A percentile compares a stretch with the other conserved stretches of the same genome.
Evolutionary conservation across 1,140 invertebrate genomes (phyloP).

Genomic region (Aphaenogaster ashmeadi): DNA sequence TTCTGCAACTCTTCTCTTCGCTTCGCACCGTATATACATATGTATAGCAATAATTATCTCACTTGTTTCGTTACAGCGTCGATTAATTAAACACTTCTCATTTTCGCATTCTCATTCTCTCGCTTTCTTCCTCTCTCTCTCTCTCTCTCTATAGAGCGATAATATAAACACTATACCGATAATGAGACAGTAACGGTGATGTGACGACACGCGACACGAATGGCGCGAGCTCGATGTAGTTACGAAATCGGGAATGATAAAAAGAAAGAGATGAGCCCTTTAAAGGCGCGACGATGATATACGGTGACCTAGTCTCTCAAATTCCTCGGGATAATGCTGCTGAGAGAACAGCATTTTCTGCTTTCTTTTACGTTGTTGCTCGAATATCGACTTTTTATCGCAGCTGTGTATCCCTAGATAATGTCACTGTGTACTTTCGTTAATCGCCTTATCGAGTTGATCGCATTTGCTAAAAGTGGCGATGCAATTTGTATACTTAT

Average conservation of each 20-base stretch:
- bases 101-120: slow-evolving; percentile 12
- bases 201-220: slow-evolving; percentile 27
- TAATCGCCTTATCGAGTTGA: slow-evolving; percentile 24
- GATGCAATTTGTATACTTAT: slow-evolving; percentile 19
- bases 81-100: slow-evolving; percentile 60
- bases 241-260: not conserved
- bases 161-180: slow-evolving; percentile 55
- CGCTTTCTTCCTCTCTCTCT: slow-evolving; percentile 30
- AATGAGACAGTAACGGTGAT: slow-evolving; percentile 44
- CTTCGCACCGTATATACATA: slow-evolving; percentile 71
- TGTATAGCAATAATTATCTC: slow-evolving; percentile 69
- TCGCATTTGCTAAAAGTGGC: slow-evolving; percentile 2
- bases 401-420: not conserved
- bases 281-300: slow-evolving; percentile 51
- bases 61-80: slow-evolving; percentile 69
- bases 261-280: slow-evolving; percentile 39
- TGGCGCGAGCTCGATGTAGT: slow-evolving; percentile 39
- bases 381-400: not conserved
- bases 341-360: not conserved
- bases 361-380: not conserved
- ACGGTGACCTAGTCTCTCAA: not conserved
- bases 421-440: slow-evolving; percentile 32
- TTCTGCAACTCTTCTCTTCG: not conserved
- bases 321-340: not conserved
- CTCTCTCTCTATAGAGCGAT: slow-evolving; percentile 44